Evolutionary conservation across 1,140 invertebrate species (phyloP), one percentile per base, ranked within the genome.

Genomic region (Bombus superbus): DNA sequence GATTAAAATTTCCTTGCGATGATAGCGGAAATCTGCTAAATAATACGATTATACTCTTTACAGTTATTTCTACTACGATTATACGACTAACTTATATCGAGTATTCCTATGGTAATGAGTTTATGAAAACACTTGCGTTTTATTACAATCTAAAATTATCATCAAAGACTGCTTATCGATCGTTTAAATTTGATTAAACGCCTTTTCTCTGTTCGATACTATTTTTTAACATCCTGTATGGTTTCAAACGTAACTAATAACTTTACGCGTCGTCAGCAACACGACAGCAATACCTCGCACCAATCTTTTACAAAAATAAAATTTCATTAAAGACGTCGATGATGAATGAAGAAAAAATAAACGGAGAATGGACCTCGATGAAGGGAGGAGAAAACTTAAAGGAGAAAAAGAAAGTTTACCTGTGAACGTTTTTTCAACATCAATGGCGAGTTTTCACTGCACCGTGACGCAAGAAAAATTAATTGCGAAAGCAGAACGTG

Each of bases 281-380:
- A 22, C 47, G 5, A 2, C 18, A 53, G 6, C 47, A 15, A 53
- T 53, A 22, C 22, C 47, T 53, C 47, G 13, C 28, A 15, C 5
- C 10, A 0, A 22, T n/a, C 28, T 32, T 59, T 15, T 32, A 9
- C 40, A 72, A 28, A 73, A 73, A 81, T 81, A 59, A 81, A 59
- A 15, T 25, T 82, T 64, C 81, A 75, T 82, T 82, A 47, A 44
- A 32, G 11, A 44, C 22, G 11, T 3, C 35, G 40, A 2, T 11
- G 3, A 25, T 82, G 81, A 82, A 82, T 82, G 81, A 74, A 73
- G n/a, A 11, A 9, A 35, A n/a, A 81, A 75, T 38, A 81, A 59
- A 59, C 57, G 69, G 4, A 28, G 47, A 42, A 18, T 15, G 32
- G 25, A 81, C 6, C 32, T 64, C 69, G 40, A 40, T 38, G 44